A percentile compares a stretch with the other conserved stretches of the same genome.
Conservation (phyloP, 2,888 invertebrate genomes). For the Trichopoda pennipes region DNA sequence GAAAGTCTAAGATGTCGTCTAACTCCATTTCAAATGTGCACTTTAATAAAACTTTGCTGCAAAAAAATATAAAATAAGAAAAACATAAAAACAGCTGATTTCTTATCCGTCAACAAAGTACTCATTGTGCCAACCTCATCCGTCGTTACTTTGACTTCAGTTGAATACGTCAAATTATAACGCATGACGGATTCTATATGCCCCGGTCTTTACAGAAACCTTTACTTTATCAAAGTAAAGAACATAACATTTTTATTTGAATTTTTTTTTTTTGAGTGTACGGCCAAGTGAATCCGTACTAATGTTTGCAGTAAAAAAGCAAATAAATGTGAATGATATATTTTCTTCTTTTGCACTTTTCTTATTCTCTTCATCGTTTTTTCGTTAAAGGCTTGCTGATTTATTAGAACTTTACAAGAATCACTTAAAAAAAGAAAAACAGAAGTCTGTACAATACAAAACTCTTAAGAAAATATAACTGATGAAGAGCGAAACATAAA, state of each 20-base stretch:
- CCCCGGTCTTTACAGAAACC: too few relatives aligned
- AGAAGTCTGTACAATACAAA: neutral
- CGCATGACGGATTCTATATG: too few relatives aligned
- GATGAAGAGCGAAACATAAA: neutral
- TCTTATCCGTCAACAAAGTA: too few relatives aligned
- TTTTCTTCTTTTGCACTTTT: neutral
- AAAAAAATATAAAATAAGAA: too few relatives aligned
- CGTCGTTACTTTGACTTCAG: too few relatives aligned
- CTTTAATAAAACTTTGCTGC: too few relatives aligned
- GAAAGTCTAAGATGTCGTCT: too few relatives aligned
- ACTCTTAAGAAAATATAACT: neutral
- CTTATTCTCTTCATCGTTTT: neutral
- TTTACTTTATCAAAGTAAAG: too few relatives aligned
- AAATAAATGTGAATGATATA: conserved; percentile 25
- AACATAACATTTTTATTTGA: neutral
- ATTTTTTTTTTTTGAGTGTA: neutral
- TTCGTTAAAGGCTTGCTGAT: neutral
- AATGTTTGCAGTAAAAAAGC: neutral
- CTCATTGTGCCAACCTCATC: too few relatives aligned
- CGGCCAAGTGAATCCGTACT: neutral
- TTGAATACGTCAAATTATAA: too few relatives aligned
- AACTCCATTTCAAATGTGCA: too few relatives aligned
- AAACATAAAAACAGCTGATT: too few relatives aligned
- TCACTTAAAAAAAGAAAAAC: neutral
- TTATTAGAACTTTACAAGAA: neutral